Percentiles rank a stretch among this genome's conserved stretches.
Conservation (phyloP, 2,888 invertebrate genomes). For the Cerastis leucographa region DNA sequence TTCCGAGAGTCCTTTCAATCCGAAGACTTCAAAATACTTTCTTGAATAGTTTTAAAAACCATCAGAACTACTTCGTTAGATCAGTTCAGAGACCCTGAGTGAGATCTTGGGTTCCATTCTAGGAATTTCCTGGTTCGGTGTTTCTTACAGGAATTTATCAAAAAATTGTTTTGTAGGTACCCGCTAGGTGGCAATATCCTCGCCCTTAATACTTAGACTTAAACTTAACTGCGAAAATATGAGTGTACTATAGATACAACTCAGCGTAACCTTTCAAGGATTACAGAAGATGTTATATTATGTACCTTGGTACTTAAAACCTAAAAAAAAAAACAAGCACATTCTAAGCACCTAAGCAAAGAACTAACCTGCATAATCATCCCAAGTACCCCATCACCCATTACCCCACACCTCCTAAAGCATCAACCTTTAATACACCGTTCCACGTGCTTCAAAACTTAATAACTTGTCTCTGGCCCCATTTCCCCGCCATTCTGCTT, state of each 20-base stretch:
- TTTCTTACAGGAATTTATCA: background rate
- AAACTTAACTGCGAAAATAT: too few relatives aligned
- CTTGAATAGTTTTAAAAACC: constrained; percentile 1
- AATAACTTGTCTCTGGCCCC: constrained; percentile 54
- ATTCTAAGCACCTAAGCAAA: background rate
- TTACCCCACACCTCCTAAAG: constrained; percentile 8
- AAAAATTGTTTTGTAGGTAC: background rate
- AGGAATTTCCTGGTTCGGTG: background rate
- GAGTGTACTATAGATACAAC: background rate
- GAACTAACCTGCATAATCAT: constrained; percentile 3
- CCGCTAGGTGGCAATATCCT: background rate
- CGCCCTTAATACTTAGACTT: too few relatives aligned
- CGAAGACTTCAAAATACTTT: constrained; percentile 5
- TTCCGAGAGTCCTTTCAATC: constrained; percentile 1
- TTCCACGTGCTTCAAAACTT: constrained; percentile 35
- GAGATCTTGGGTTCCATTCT: background rate
- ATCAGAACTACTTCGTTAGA: background rate
- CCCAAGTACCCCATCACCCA: constrained; percentile 3
- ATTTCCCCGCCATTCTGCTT: constrained; percentile 57
- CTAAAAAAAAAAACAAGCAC: background rate
- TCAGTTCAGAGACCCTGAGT: background rate
- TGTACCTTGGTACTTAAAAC: background rate
- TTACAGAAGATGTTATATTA: background rate
- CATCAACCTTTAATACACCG: constrained; percentile 34
- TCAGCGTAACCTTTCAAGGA: background rate